Percentiles rank a stretch among this genome's conserved stretches.
Conservation (phyloP, 2,797 vertebrate species). For the Cryptoblepharus egeriae region DNA sequence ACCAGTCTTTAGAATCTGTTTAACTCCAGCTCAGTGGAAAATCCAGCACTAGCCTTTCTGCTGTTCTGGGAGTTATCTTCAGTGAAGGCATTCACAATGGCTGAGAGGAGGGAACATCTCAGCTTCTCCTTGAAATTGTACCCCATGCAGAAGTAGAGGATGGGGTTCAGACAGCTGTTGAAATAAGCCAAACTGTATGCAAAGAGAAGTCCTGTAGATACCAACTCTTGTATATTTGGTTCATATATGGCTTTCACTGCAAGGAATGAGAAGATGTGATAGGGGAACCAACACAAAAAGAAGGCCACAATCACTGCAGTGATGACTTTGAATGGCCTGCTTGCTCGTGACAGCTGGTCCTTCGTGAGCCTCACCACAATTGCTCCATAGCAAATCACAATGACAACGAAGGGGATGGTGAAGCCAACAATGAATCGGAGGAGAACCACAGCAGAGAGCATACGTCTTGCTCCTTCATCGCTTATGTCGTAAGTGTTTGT, state of each 20-base stretch:
- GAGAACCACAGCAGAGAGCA: conserved; percentile 7
- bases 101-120: conserved; percentile 56
- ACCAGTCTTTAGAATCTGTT: too few relatives aligned
- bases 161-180: conserved; percentile 75
- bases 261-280: conserved; percentile 27
- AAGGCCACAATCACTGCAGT: conserved; percentile 51
- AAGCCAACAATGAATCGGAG: conserved; percentile 52
- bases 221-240: background rate
- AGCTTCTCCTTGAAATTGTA: conserved; percentile 71
- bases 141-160: conserved; percentile 73
- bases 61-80: conserved; percentile 51
- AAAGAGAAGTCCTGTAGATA: conserved; percentile 6
- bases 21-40: too few relatives aligned
- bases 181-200: conserved; percentile 15
- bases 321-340: conserved; percentile 33
- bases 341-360: conserved; percentile 33
- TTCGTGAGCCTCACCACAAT: conserved; percentile 41
- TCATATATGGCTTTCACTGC: rapidly evolving
- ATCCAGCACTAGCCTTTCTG: too few relatives aligned
- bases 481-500: too few relatives aligned
- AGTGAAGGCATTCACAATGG: conserved; percentile 66
- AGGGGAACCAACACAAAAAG: conserved; percentile 59
- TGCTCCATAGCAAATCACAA: conserved; percentile 53
- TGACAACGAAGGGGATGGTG: conserved; percentile 31
- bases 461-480: too few relatives aligned